Conservation (phyloP, 2,797 vertebrate species). For the Galago senegalensis region DNA sequence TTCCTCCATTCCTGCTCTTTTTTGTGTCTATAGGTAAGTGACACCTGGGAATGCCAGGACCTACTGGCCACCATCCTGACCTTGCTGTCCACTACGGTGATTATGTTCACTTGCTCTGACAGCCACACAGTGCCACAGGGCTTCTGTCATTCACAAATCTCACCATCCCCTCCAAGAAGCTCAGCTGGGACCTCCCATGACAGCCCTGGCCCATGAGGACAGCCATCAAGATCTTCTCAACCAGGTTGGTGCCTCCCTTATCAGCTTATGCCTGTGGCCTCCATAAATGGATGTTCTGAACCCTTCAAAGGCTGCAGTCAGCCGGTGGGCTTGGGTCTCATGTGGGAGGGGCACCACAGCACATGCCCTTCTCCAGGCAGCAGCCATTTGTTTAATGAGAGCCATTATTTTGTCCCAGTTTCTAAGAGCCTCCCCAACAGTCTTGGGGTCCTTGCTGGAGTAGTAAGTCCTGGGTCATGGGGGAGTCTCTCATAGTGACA, state of each 20-base stretch:
- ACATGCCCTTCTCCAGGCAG: accelerated
- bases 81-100: no score
- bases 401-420: neutral
- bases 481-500: neutral
- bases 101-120: neutral
- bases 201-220: neutral
- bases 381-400: neutral
- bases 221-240: neutral
- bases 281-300: accelerated
- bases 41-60: neutral
- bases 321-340: neutral
- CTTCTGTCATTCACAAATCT: neutral
- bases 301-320: neutral
- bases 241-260: neutral
- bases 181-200: neutral
- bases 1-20: neutral
- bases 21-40: neutral
- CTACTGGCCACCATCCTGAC: accelerated
- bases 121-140: neutral
- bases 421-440: neutral
- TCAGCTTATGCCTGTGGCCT: neutral
- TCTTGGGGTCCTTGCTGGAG: neutral
- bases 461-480: neutral
- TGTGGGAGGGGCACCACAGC: accelerated
- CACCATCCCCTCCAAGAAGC: neutral